Conservation (phyloP, 2,888 invertebrate genomes). For the Lottia gigantea region DNA sequence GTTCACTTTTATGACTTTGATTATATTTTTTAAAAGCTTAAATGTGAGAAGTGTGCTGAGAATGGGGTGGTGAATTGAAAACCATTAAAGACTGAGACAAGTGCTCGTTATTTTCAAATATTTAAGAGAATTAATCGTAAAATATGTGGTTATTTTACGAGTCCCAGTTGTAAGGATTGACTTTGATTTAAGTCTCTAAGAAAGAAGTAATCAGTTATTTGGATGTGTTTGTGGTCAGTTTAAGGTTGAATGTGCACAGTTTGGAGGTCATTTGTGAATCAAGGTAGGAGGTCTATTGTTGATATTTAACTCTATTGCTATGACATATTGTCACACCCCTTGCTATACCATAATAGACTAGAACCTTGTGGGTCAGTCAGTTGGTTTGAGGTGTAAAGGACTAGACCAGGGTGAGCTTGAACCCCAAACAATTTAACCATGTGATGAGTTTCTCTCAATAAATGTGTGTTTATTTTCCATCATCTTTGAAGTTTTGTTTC, state of each 20-base stretch:
- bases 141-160: constrained; percentile 7
- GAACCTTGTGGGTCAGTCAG: no score
- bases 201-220: no score
- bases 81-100: constrained; percentile 5
- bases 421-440: no score
- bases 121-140: not conserved
- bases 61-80: not conserved
- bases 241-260: not conserved
- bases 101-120: not conserved
- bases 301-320: not conserved
- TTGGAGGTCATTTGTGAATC: not conserved
- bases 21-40: constrained; percentile 7
- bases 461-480: not conserved
- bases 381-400: no score
- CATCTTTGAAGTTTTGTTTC: constrained; percentile 2
- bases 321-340: not conserved
- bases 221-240: not conserved
- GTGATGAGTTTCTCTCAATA: no score
- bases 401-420: no score
- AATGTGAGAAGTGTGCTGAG: not conserved
- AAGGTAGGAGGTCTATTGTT: constrained; percentile 9
- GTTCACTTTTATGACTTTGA: not conserved
- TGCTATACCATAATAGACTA: not conserved
- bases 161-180: not conserved
- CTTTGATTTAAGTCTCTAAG: no score